phyloP scores from a whole-genome alignment of 64 coral and sea anemone genomes.

The Pachyseris speciosa region DNA sequence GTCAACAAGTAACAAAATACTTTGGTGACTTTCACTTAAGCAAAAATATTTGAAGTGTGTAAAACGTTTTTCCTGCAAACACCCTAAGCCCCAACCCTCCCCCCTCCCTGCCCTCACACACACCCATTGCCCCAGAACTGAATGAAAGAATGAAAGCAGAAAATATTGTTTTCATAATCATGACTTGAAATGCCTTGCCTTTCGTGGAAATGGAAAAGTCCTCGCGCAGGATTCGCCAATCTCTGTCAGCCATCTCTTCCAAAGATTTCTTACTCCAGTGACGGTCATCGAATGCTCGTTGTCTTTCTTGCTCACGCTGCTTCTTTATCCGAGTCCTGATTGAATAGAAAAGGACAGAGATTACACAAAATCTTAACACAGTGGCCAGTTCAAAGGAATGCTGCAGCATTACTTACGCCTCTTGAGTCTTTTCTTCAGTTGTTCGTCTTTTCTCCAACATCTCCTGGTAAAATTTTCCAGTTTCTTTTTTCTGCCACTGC shows the following conservation, averaged over 20 bases:
- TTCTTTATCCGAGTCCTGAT: conserved; percentile 75
- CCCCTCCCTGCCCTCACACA: too few relatives aligned
- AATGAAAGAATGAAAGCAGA: too few relatives aligned
- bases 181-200: conserved; percentile 36
- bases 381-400: background rate
- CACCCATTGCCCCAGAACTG: too few relatives aligned
- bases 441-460: conserved; percentile 96
- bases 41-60: too few relatives aligned
- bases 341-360: background rate
- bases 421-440: conserved; percentile 89
- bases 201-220: conserved; percentile 97
- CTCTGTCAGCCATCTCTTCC: conserved; percentile 96
- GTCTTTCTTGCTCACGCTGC: conserved; percentile 78
- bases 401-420: conserved; percentile 77
- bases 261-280: conserved; percentile 97
- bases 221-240: conserved; percentile 99
- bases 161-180: too few relatives aligned
- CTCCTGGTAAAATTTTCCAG: conserved; percentile 92
- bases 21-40: too few relatives aligned
- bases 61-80: too few relatives aligned
- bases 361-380: background rate
- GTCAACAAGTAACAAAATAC: too few relatives aligned
- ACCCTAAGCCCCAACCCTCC: too few relatives aligned
- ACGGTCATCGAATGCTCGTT: conserved; percentile 90
- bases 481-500: conserved; percentile 93